Conservation (phyloP, 1,140 invertebrate genomes). For the Drosophila serrata region DNA sequence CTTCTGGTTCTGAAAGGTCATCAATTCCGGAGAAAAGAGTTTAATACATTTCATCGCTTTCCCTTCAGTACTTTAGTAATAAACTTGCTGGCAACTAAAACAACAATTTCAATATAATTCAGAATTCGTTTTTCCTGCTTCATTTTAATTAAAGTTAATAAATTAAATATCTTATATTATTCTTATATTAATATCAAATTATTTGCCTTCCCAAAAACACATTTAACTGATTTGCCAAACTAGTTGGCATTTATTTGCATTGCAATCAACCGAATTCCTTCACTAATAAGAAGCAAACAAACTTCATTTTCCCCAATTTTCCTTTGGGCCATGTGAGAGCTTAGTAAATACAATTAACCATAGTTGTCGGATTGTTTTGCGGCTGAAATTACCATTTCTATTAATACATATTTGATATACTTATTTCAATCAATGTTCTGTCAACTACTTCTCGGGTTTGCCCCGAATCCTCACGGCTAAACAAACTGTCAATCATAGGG, state of each 20-base stretch:
- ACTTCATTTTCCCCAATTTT: constrained; percentile 29
- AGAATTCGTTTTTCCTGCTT: neutral
- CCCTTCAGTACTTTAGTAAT: too few species aligned
- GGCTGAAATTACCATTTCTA: constrained; percentile 42
- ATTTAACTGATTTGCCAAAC: constrained; percentile 2
- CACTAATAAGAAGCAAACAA: constrained; percentile 41
- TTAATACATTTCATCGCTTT: neutral
- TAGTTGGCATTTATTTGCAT: constrained; percentile 31
- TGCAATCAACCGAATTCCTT: constrained; percentile 31
- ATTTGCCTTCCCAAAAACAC: neutral
- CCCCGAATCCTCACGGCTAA: constrained; percentile 26
- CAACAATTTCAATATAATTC: neutral
- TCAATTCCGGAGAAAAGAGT: neutral
- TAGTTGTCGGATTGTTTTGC: constrained; percentile 51
- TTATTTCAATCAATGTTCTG: constrained; percentile 60
- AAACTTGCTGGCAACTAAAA: neutral
- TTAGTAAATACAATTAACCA: constrained; percentile 75
- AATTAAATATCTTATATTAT: too few species aligned
- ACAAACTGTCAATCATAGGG: constrained; percentile 73
- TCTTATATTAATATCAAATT: neutral
- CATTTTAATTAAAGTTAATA: neutral
- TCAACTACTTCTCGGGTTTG: constrained; percentile 51
- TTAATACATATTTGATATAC: constrained; percentile 75
- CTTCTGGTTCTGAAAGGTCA: too few species aligned
- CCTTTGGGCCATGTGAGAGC: constrained; percentile 58